phyloP scores from a whole-genome alignment of 2,113 vertebrate species.

The Typhlomys cinereus region DNA sequence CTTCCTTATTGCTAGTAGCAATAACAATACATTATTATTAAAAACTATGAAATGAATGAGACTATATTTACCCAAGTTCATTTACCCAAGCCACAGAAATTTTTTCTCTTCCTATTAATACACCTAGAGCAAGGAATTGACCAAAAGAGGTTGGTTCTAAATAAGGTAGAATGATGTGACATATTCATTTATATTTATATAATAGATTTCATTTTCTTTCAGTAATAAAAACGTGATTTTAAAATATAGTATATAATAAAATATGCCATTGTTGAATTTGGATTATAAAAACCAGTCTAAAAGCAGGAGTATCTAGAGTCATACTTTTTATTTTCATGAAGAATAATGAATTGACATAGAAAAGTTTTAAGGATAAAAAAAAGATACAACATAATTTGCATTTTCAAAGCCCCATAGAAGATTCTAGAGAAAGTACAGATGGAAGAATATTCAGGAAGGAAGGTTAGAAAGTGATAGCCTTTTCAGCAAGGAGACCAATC shows the following conservation, averaged over 20 bases:
- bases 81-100: neutral
- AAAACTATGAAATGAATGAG: neutral
- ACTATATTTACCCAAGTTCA: constrained; percentile 5
- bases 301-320: neutral
- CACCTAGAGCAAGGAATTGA: constrained; percentile 18
- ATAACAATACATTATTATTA: neutral
- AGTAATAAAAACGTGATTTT: neutral
- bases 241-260: neutral
- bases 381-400: neutral
- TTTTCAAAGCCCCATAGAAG: neutral
- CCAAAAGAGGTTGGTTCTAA: neutral
- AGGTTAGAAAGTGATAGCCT: neutral
- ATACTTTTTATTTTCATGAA: constrained; percentile 14
- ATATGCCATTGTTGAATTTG: constrained; percentile 2
- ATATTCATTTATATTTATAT: neutral
- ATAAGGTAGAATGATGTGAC: neutral
- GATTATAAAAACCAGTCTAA: neutral
- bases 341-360: neutral
- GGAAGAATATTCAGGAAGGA: neutral
- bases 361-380: constrained; percentile 16
- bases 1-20: neutral
- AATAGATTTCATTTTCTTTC: neutral
- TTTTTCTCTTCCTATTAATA: neutral
- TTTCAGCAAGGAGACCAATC: neutral
- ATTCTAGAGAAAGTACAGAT: neutral